Evolutionary conservation across 2,888 invertebrate genomes (phyloP).

Genomic region (Scaptomyza reducta): DNA sequence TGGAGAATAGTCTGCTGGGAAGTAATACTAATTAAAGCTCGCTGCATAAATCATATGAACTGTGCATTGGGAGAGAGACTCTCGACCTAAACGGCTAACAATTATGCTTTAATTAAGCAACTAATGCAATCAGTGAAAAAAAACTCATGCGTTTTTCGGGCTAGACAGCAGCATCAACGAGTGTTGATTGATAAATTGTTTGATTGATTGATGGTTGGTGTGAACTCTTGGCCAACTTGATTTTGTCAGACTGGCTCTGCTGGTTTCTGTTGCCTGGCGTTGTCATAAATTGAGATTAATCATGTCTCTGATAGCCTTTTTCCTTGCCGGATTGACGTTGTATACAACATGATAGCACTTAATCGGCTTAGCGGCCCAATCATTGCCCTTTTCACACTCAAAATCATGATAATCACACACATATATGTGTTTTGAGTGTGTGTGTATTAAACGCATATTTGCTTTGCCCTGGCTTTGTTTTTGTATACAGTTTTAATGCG

Average conservation of each 20-base stretch:
- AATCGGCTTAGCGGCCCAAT: slow-evolving; percentile 66
- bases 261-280: slow-evolving; percentile 24
- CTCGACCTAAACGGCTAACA: slow-evolving; percentile 35
- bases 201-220: slow-evolving; percentile 46
- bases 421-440: background rate
- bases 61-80: slow-evolving; percentile 2
- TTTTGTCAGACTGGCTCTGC: slow-evolving; percentile 20
- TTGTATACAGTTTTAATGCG: background rate
- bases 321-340: slow-evolving; percentile 36
- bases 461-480: slow-evolving; percentile 14
- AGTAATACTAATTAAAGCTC: slow-evolving; percentile 8
- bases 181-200: slow-evolving; percentile 65
- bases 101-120: slow-evolving; percentile 43
- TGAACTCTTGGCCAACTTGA: slow-evolving; percentile 49
- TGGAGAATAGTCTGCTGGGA: background rate
- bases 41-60: slow-evolving; percentile 68
- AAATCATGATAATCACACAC: background rate
- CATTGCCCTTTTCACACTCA: slow-evolving; percentile 22
- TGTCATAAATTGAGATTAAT: slow-evolving; percentile 80
- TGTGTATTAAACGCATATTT: slow-evolving; percentile 25
- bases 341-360: slow-evolving; percentile 70
- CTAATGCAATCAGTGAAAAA: slow-evolving; percentile 15
- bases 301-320: slow-evolving; percentile 66
- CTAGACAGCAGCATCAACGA: background rate
- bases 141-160: no score